phyloP scores from a whole-genome alignment of 2,113 vertebrate species.

The Clarias magur region DNA sequence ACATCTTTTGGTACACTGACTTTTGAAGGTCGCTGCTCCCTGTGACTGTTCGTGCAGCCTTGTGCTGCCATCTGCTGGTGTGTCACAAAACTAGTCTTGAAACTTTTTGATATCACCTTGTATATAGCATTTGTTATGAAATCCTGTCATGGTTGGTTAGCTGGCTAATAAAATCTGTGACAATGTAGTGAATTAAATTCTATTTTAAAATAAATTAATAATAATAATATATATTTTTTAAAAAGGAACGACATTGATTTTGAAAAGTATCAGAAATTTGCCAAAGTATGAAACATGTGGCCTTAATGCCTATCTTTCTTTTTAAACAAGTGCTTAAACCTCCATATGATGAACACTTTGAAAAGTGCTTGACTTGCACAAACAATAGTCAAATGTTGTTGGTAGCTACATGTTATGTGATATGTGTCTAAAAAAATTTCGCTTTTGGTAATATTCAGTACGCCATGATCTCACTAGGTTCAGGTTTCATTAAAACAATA shows the following conservation, averaged over 20 bases:
- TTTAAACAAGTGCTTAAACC: background rate
- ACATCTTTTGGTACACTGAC: too few species aligned
- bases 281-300: background rate
- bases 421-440: background rate
- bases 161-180: background rate
- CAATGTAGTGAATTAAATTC: background rate
- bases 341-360: background rate
- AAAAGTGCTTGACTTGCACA: background rate
- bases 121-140: background rate
- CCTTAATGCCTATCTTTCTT: background rate
- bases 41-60: too few species aligned
- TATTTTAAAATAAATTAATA: background rate
- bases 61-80: too few species aligned
- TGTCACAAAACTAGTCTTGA: too few species aligned
- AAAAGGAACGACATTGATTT: background rate
- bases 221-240: background rate
- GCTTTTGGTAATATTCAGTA: slow-evolving; percentile 7
- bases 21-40: too few species aligned
- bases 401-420: background rate
- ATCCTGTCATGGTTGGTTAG: background rate
- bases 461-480: background rate
- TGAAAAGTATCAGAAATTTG: background rate
- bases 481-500: background rate
- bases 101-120: too few species aligned
- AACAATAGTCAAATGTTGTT: background rate